A percentile compares a stretch with the other conserved stretches of the same genome.
Evolutionary conservation across 35 echinoderm and acorn worm species (phyloP).

Genomic region (Heliocidaris tuberculata): DNA sequence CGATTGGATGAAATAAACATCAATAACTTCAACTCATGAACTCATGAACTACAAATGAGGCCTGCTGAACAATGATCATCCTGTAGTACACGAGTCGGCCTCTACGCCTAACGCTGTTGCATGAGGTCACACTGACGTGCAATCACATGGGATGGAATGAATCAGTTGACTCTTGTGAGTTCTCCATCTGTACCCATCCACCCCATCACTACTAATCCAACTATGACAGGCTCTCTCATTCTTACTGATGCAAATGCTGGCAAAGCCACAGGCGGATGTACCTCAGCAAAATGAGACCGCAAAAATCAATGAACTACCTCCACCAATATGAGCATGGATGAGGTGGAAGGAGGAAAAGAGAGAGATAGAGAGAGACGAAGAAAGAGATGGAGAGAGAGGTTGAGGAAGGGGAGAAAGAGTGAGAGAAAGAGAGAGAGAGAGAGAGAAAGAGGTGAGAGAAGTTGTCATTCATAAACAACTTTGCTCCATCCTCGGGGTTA

Average conservation of each 20-base stretch:
- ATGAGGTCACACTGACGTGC: neutral
- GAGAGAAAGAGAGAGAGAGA: too few relatives aligned
- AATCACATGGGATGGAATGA: neutral
- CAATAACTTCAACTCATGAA: neutral
- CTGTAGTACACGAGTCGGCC: neutral
- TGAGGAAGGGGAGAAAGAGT: neutral
- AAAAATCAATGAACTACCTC: conserved; percentile 7
- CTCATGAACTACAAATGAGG: neutral
- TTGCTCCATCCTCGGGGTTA: neutral
- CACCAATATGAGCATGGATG: neutral
- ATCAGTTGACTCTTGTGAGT: neutral
- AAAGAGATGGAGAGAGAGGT: neutral
- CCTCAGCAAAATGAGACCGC: neutral
- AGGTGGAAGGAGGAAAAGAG: neutral
- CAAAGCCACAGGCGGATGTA: neutral
- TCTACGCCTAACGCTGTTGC: neutral
- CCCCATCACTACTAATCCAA: neutral
- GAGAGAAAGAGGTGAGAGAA: neutral
- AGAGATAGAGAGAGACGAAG: neutral
- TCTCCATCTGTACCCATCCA: neutral
- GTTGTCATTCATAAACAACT: neutral
- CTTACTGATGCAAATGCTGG: neutral
- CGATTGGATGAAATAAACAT: neutral
- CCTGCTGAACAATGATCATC: neutral
- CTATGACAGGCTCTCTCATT: neutral